These are phyloP conservation scores for Orchesella cincta DNA, from an alignment of 1,140 invertebrate species.

Conservation along the genomic window DNA sequence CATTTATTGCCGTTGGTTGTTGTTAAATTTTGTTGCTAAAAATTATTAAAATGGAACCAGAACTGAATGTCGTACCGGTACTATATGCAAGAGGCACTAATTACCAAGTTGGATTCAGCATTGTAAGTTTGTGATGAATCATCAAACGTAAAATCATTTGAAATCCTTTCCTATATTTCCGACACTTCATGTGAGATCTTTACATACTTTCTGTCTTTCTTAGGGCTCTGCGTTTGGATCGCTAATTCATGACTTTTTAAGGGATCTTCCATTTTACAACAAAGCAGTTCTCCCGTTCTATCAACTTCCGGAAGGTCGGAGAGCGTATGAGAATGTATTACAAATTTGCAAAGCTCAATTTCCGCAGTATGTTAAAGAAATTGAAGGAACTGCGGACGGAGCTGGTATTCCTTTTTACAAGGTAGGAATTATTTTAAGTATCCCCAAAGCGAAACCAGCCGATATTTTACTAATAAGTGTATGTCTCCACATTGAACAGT, in stretches of 20 bases:
- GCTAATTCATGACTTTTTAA: constrained; percentile 72
- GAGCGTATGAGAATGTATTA: constrained; percentile 73
- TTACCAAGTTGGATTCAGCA: constrained; percentile 82
- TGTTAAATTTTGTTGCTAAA: too few relatives aligned
- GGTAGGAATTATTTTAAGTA: constrained; percentile 56
- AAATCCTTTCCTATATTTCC: too few relatives aligned
- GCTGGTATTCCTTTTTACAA: constrained; percentile 77
- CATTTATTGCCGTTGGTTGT: too few relatives aligned
- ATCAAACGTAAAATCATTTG: neutral
- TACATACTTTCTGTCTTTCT: constrained; percentile 53
- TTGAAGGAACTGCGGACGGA: constrained; percentile 82
- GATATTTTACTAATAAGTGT: constrained; percentile 19
- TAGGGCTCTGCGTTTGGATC: constrained; percentile 75
- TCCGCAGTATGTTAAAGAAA: constrained; percentile 77
- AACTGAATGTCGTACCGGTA: constrained; percentile 63
- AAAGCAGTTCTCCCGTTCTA: constrained; percentile 70
- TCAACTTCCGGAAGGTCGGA: constrained; percentile 66
- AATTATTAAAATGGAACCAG: neutral
- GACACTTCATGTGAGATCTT: too few relatives aligned
- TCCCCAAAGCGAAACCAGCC: constrained; percentile 24
- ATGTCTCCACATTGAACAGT: constrained; percentile 63
- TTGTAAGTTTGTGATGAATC: constrained; percentile 63
- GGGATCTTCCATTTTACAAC: constrained; percentile 65
- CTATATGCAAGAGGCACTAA: constrained; percentile 74
- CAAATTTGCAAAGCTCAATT: constrained; percentile 67